Conservation (phyloP, 1,140 invertebrate genomes). For the Penaeus chinensis region DNA sequence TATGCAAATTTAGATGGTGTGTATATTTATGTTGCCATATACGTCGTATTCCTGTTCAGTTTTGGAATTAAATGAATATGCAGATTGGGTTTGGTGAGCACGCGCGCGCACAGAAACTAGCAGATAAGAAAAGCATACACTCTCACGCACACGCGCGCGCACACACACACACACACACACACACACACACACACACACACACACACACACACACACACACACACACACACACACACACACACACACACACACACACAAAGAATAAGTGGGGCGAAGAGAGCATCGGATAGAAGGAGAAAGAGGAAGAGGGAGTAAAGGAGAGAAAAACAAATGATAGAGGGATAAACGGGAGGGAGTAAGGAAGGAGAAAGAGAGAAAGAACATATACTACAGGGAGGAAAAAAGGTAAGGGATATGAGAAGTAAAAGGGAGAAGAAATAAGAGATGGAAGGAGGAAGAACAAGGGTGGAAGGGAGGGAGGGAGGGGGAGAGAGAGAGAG, state of each 20-base stretch:
- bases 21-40: too few relatives aligned
- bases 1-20: too few relatives aligned
- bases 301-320: neutral
- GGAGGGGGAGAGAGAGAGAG: neutral
- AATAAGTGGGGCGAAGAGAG: neutral
- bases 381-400: neutral
- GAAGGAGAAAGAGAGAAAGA: neutral
- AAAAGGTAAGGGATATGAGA: neutral
- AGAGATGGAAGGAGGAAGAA: neutral
- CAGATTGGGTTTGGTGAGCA: too few relatives aligned
- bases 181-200: neutral
- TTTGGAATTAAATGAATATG: too few relatives aligned
- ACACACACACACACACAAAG: neutral
- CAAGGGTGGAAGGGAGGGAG: neutral
- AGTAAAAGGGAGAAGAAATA: neutral
- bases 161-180: neutral
- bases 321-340: neutral
- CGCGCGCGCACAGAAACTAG: too few relatives aligned
- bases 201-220: neutral
- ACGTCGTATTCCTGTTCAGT: too few relatives aligned
- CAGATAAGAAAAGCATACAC: neutral
- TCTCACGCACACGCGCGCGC: neutral
- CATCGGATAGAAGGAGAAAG: neutral
- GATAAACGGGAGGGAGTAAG: neutral
- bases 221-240: conserved; percentile 7